phyloP scores from a whole-genome alignment of 2,888 invertebrate genomes.

The Drosophila ustulata region DNA sequence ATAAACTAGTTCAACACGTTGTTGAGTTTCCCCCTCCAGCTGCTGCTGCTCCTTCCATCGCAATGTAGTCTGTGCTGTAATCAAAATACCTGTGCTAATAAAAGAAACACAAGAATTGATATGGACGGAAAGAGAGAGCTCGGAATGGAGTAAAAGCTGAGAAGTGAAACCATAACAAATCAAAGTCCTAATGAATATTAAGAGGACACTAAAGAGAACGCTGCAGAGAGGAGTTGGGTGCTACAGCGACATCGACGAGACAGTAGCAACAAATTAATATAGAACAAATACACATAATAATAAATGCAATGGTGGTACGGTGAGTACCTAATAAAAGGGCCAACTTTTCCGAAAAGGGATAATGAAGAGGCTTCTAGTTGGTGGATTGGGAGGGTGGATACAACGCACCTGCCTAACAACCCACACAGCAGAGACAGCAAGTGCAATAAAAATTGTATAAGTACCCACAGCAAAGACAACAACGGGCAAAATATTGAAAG shows the following conservation, averaged over 20 bases:
- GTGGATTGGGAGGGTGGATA: conserved; percentile 2
- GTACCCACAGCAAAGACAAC: conserved; percentile 63
- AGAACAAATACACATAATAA: conserved; percentile 77
- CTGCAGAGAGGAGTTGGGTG: conserved; percentile 2
- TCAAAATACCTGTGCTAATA: conserved; percentile 74
- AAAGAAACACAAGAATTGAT: conserved; percentile 73
- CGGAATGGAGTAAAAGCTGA: conserved; percentile 24
- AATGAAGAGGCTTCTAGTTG: conserved; percentile 63
- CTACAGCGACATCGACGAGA: conserved; percentile 6
- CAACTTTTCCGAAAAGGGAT: conserved; percentile 60
- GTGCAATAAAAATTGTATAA: conserved; percentile 80
- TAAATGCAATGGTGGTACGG: conserved; percentile 60
- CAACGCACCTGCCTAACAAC: conserved; percentile 71
- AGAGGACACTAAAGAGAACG: conserved; percentile 73
- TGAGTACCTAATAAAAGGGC: conserved; percentile 54
- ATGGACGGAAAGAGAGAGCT: conserved; percentile 48
- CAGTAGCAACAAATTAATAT: conserved; percentile 76
- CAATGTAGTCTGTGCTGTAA: conserved; percentile 49
- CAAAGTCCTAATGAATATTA: conserved; percentile 79
- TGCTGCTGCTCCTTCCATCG: neutral
- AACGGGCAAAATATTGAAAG: conserved; percentile 25
- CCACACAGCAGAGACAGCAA: conserved; percentile 36
- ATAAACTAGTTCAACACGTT: conserved; percentile 78
- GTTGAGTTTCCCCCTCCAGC: conserved; percentile 10
- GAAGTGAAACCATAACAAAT: conserved; percentile 77